Conservation (phyloP, 2,888 invertebrate species). For the Brachynemurus nebulosus region DNA sequence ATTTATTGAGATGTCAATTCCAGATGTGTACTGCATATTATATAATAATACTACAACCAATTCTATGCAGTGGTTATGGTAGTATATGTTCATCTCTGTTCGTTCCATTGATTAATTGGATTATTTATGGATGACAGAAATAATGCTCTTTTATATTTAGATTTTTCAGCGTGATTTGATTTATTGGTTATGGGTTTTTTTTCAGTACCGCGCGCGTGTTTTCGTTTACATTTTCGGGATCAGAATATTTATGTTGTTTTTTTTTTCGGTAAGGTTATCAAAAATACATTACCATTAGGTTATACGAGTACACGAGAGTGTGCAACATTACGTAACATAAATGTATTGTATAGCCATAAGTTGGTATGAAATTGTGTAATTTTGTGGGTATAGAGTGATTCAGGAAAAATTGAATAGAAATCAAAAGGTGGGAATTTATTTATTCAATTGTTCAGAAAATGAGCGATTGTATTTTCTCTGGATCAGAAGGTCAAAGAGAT, state of each 20-base stretch:
- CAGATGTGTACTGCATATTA: constrained; percentile 5
- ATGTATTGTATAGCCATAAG: too few species aligned
- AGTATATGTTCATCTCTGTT: not conserved
- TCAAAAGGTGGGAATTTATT: too few species aligned
- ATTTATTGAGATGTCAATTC: constrained; percentile 11
- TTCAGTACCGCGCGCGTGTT: too few species aligned
- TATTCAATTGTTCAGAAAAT: too few species aligned
- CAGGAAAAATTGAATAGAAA: too few species aligned
- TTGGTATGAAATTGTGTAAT: too few species aligned
- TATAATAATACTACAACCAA: not conserved
- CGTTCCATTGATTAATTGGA: constrained; percentile 5
- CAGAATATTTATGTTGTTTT: constrained; percentile 2
- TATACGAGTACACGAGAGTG: too few species aligned
- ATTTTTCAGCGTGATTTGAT: constrained; percentile 4
- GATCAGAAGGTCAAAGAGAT: too few species aligned
- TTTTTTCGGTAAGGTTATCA: constrained; percentile 1
- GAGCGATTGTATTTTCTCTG: too few species aligned
- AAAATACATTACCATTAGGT: constrained; percentile 1
- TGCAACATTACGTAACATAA: too few species aligned
- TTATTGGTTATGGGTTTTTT: constrained; percentile 2
- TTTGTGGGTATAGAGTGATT: too few species aligned
- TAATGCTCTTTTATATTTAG: constrained; percentile 3
- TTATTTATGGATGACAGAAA: constrained; percentile 4
- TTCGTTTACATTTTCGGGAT: too few species aligned
- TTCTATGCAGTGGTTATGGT: not conserved